These are phyloP conservation scores for Epiblema foenella DNA, from an alignment of 2,888 invertebrate genomes.

Conservation along the genomic window DNA sequence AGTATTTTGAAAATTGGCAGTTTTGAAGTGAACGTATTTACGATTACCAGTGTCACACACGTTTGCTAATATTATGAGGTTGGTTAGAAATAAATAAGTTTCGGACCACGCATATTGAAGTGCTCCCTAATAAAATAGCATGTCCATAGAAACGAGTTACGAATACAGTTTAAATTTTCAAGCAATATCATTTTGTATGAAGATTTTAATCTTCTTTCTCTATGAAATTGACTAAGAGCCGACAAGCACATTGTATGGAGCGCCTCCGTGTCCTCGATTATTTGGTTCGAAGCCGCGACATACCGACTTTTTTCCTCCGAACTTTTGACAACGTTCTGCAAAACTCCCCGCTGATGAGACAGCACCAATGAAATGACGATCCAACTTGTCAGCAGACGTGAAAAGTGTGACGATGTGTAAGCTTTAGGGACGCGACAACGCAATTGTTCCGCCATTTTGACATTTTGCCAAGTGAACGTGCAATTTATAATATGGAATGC, in stretches of 20 bases:
- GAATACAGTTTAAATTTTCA: no score
- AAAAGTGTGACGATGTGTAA: constrained; percentile 60
- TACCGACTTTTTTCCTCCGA: constrained; percentile 24
- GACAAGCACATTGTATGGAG: background rate
- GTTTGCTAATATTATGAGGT: no score
- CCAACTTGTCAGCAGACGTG: constrained; percentile 56
- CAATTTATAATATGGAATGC: constrained; percentile 38
- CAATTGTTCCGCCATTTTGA: constrained; percentile 71
- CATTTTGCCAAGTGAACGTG: constrained; percentile 61
- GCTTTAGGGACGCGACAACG: constrained; percentile 64
- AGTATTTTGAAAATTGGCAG: background rate
- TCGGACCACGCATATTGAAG: no score
- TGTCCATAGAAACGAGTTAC: no score
- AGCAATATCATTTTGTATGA: no score
- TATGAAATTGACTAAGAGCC: no score
- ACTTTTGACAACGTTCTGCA: constrained; percentile 31
- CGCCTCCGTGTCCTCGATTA: background rate
- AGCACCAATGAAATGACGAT: constrained; percentile 55
- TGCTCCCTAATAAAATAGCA: no score
- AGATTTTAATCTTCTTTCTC: no score
- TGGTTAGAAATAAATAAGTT: no score
- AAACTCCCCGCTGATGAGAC: constrained; percentile 30
- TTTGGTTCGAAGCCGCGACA: background rate
- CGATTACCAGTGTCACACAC: no score
- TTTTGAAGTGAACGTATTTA: no score